Evolutionary conservation across 2,113 vertebrate genomes (phyloP).

Genomic region (Anolis carolinensis): DNA sequence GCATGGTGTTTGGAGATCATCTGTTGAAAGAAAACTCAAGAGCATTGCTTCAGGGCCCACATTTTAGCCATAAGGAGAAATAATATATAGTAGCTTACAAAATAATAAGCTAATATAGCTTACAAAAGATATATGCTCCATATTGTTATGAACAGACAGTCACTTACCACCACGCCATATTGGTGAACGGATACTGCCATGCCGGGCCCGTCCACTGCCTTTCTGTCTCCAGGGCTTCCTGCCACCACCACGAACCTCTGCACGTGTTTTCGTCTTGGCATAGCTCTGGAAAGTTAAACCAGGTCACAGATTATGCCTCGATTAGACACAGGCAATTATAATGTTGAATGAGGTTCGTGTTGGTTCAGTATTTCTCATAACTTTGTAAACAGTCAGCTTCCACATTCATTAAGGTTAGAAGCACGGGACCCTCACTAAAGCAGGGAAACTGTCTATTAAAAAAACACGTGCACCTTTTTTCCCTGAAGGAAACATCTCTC

Average conservation of each 20-base stretch:
- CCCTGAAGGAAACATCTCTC: no score
- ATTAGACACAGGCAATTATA: background rate
- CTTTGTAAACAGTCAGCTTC: no score
- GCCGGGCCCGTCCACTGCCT: conserved; percentile 82
- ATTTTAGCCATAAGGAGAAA: background rate
- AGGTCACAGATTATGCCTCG: background rate
- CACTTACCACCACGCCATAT: conserved; percentile 87
- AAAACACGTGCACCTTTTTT: no score
- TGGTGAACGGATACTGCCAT: conserved; percentile 88
- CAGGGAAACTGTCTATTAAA: no score
- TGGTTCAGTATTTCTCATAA: background rate
- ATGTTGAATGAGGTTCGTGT: background rate
- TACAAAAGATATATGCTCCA: background rate
- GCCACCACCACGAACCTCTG: conserved; percentile 88
- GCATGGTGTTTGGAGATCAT: no score
- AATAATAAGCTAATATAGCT: background rate
- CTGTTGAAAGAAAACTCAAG: background rate
- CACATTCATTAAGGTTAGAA: no score
- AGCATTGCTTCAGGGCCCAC: background rate
- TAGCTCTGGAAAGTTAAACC: conserved; percentile 75
- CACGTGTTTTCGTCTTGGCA: conserved; percentile 83
- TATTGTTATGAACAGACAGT: background rate
- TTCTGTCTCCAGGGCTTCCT: conserved; percentile 90
- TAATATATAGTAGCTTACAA: background rate
- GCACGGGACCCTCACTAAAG: no score